Evolutionary conservation across 2,888 invertebrate genomes (phyloP).

Genomic region (Cephus sareptanus): DNA sequence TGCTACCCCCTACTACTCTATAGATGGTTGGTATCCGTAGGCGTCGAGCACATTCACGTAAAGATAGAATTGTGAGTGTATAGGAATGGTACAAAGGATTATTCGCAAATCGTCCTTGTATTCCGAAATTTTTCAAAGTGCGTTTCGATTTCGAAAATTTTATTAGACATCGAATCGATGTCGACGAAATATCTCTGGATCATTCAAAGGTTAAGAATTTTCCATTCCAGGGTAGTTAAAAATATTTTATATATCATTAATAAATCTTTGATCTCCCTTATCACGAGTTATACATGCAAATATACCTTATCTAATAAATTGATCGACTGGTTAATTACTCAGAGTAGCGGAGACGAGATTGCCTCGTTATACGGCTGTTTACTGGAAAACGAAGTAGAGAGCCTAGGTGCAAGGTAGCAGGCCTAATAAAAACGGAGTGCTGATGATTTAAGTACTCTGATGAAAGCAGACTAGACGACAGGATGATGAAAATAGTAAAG

Average conservation of each 20-base stretch:
- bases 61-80: slow-evolving; percentile 8
- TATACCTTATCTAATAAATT: neutral
- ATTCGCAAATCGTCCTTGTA: neutral
- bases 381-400: neutral
- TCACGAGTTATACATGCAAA: neutral
- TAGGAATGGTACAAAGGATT: neutral
- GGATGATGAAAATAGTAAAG: neutral
- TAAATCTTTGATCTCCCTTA: neutral
- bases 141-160: too few species aligned
- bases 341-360: neutral
- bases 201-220: too few species aligned
- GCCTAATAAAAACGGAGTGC: neutral
- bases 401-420: neutral
- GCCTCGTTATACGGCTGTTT: neutral
- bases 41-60: neutral
- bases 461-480: neutral
- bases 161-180: neutral
- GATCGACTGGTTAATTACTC: neutral
- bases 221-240: neutral
- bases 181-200: neutral
- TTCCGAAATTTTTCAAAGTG: too few species aligned
- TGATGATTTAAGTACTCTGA: slow-evolving; percentile 1
- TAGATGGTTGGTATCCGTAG: slow-evolving; percentile 11
- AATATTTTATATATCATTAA: neutral
- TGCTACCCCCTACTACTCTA: neutral